A percentile compares a stretch with the other conserved stretches of the same genome.
Evolutionary conservation across 2,888 invertebrate species (phyloP).

Genomic region (Leptinotarsa rubiginosa): DNA sequence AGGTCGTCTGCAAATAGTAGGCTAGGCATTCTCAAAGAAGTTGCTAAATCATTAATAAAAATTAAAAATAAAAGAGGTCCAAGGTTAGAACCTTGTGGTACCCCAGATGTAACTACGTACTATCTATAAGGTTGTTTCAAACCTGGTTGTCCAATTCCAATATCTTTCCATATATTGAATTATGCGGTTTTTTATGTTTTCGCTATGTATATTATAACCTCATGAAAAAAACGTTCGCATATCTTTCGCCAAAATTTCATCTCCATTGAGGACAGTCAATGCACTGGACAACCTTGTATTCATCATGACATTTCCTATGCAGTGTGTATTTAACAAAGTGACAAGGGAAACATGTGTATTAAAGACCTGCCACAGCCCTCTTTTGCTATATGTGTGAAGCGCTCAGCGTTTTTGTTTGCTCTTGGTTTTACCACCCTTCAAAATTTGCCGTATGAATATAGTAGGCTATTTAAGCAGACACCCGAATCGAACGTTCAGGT

Average conservation of each 20-base stretch:
- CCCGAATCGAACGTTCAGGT: slow-evolving; percentile 39
- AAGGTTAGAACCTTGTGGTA: no score
- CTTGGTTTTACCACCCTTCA: slow-evolving; percentile 45
- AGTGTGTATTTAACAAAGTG: slow-evolving; percentile 68
- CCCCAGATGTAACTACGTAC: no score
- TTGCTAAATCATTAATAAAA: no score
- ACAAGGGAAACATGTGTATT: slow-evolving; percentile 58
- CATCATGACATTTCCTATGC: slow-evolving; percentile 60
- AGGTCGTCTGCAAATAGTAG: no score
- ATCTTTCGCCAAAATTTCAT: background rate
- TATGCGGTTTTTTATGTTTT: no score
- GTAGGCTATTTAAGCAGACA: slow-evolving; percentile 44
- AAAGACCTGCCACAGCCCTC: slow-evolving; percentile 52
- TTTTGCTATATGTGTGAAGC: slow-evolving; percentile 51
- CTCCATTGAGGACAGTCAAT: background rate
- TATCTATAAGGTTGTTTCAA: no score
- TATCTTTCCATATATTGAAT: no score
- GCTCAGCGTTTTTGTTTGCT: slow-evolving; percentile 51
- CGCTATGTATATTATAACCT: no score
- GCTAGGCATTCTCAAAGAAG: no score
- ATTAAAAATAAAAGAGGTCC: no score
- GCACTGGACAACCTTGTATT: slow-evolving; percentile 2
- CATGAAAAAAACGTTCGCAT: no score
- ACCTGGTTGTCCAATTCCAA: no score
- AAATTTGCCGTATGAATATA: slow-evolving; percentile 43